A percentile compares a stretch with the other conserved stretches of the same genome.
These are phyloP conservation scores for Lepilemur ruficaudatus DNA, from an alignment of 2,797 vertebrate genomes.

Conservation along the genomic window DNA sequence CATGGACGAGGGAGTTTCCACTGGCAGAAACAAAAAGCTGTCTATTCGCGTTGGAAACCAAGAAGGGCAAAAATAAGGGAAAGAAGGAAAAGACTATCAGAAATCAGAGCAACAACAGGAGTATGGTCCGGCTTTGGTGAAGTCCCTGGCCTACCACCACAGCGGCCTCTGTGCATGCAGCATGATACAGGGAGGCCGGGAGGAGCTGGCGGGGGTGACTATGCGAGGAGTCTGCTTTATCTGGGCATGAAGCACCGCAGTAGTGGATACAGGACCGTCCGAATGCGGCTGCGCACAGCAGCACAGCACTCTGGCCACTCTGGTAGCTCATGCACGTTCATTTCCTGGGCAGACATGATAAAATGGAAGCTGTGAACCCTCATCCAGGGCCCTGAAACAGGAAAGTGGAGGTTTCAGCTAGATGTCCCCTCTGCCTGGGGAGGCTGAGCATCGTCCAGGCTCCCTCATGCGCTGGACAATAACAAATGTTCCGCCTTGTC, in stretches of 20 bases:
- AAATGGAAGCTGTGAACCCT: neutral
- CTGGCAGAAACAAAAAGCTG: neutral
- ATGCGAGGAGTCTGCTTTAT: neutral
- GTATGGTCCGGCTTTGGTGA: neutral
- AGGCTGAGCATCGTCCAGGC: accelerated
- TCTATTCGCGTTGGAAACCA: neutral
- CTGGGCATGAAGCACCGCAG: neutral
- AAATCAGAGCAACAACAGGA: accelerated
- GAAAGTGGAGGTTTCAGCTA: neutral
- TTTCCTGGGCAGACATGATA: neutral
- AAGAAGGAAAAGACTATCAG: neutral
- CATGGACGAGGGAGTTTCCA: accelerated
- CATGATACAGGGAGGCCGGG: accelerated
- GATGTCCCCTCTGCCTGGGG: neutral
- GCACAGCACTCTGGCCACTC: neutral
- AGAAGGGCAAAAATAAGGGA: neutral
- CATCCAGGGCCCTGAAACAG: neutral
- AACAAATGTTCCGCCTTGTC: neutral
- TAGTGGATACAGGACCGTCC: neutral
- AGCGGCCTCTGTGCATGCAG: neutral
- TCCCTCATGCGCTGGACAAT: neutral
- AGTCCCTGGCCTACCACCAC: neutral
- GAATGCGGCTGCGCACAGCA: accelerated
- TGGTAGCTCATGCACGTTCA: neutral
- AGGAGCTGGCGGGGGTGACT: neutral